These are phyloP conservation scores for Camponotus vicinus DNA, from an alignment of 1,140 invertebrate genomes.

Conservation along the genomic window DNA sequence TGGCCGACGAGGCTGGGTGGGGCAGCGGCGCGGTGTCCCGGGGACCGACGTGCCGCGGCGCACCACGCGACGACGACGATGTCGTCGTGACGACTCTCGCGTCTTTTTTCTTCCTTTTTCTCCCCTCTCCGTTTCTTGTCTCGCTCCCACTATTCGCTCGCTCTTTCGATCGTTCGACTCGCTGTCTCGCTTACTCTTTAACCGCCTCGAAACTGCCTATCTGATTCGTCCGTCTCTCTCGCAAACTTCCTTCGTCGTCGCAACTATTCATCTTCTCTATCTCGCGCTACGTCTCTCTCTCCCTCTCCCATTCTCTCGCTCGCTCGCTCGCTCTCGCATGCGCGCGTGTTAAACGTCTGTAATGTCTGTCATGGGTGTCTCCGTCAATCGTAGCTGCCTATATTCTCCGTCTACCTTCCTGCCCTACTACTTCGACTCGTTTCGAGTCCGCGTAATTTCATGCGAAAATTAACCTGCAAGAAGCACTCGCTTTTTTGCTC, in stretches of 20 bases:
- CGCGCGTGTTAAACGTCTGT: too few species aligned
- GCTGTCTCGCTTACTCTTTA: slow-evolving; percentile 12
- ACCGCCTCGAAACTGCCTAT: background rate
- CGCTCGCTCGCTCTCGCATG: background rate
- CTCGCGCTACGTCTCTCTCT: background rate
- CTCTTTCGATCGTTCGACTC: slow-evolving; percentile 35
- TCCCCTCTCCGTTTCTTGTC: slow-evolving; percentile 11
- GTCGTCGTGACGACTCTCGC: background rate
- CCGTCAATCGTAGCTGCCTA: background rate
- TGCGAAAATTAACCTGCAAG: slow-evolving; percentile 28
- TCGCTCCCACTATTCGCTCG: slow-evolving; percentile 11
- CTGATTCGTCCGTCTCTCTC: background rate
- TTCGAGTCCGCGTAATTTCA: slow-evolving; percentile 5
- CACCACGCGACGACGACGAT: slow-evolving; percentile 2
- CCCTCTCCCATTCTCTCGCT: background rate
- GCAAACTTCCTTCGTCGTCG: background rate
- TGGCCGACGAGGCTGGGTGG: slow-evolving; percentile 77
- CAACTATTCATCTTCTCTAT: background rate
- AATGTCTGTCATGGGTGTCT: slow-evolving; percentile 21
- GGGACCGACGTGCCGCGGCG: slow-evolving; percentile 59
- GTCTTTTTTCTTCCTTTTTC: background rate
- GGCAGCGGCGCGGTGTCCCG: slow-evolving; percentile 77
- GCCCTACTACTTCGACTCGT: background rate
- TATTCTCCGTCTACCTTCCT: slow-evolving; percentile 1
- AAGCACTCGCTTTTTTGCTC: background rate